These are phyloP conservation scores for Glyptemys insculpta DNA, from an alignment of 2,797 vertebrate genomes.

Conservation along the genomic window DNA sequence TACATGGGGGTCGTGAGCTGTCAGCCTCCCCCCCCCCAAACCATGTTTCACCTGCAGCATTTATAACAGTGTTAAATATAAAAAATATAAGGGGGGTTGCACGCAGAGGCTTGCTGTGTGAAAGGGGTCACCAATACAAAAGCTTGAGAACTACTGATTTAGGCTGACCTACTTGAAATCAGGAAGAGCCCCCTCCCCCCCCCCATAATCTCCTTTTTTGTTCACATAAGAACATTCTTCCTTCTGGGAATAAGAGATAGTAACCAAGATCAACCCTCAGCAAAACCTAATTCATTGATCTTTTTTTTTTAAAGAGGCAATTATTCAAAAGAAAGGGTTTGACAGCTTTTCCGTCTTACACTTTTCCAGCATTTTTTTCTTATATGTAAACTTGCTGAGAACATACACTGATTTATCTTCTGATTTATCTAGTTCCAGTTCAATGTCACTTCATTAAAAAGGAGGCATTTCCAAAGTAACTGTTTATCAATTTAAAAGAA, in stretches of 20 bases:
- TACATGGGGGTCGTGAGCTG: no score
- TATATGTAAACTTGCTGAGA: neutral
- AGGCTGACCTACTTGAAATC: neutral
- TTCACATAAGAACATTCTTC: neutral
- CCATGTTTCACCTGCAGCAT: no score
- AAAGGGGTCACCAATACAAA: no score
- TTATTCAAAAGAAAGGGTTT: neutral
- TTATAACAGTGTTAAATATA: no score
- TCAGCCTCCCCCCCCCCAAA: no score
- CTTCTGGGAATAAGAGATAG: fast-evolving
- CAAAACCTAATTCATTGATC: neutral
- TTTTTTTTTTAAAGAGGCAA: neutral
- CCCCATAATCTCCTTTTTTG: neutral
- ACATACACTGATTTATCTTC: neutral
- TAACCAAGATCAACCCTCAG: neutral
- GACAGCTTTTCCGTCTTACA: neutral
- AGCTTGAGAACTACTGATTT: neutral
- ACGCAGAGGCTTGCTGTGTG: no score
- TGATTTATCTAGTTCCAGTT: slow-evolving; percentile 37
- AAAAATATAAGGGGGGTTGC: no score
- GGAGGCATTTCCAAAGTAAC: slow-evolving; percentile 7
- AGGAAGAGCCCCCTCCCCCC: neutral
- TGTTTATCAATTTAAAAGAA: slow-evolving; percentile 41
- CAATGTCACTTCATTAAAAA: slow-evolving; percentile 69
- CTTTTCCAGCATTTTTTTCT: neutral